phyloP scores from a whole-genome alignment of 2,888 invertebrate genomes.

The Harpalus rufipes region DNA sequence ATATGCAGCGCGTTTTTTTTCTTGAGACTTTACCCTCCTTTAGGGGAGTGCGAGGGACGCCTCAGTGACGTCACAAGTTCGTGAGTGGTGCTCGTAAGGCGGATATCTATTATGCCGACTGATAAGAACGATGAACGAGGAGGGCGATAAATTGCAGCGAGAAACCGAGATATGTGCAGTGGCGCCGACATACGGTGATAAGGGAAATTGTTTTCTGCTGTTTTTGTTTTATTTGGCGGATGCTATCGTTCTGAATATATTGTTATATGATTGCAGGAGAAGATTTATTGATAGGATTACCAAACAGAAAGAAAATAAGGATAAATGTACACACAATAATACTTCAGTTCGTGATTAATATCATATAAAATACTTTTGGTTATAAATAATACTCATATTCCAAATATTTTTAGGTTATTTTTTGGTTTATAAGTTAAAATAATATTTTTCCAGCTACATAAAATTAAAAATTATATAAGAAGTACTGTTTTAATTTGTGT shows the following conservation, averaged over 20 bases:
- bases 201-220: conserved; percentile 32
- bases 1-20: conserved; percentile 46
- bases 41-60: not conserved
- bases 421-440: too few relatives aligned
- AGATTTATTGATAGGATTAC: conserved; percentile 19
- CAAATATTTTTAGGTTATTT: too few relatives aligned
- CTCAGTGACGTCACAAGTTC: conserved; percentile 43
- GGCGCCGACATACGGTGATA: conserved; percentile 50
- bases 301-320: not conserved
- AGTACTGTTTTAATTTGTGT: too few relatives aligned
- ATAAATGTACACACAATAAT: not conserved
- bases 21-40: not conserved
- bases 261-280: not conserved
- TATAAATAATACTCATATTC: too few relatives aligned
- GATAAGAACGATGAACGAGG: conserved; percentile 65
- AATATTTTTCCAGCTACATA: too few relatives aligned
- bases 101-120: conserved; percentile 66
- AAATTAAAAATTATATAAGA: too few relatives aligned
- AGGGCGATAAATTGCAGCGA: conserved; percentile 58
- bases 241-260: not conserved
- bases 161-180: conserved; percentile 62
- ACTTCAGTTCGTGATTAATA: not conserved
- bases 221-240: conserved; percentile 21
- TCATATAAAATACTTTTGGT: not conserved
- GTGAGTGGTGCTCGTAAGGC: conserved; percentile 62